phyloP scores from a whole-genome alignment of 1,140 invertebrate genomes.

The Brachystomella parvula region DNA sequence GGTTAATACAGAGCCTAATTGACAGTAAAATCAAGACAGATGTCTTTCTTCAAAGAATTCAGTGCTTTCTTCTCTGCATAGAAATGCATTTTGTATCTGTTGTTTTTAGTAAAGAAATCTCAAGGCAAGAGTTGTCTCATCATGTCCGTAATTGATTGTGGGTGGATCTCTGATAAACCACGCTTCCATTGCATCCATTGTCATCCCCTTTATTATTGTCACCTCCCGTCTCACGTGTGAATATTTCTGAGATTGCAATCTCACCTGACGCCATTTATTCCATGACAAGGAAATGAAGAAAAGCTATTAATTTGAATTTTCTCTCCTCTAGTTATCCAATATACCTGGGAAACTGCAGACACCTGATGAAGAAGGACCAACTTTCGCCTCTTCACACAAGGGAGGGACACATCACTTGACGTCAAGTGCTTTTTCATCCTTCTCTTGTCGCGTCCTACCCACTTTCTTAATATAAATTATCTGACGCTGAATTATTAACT shows the following conservation, averaged over 20 bases:
- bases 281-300: no score
- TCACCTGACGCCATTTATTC: conserved; percentile 3
- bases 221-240: background rate
- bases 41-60: background rate
- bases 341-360: background rate
- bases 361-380: background rate
- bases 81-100: background rate
- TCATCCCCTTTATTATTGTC: conserved; percentile 5
- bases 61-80: no score
- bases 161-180: background rate
- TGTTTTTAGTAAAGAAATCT: background rate
- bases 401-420: background rate
- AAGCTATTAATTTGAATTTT: conserved; percentile 6
- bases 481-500: conserved; percentile 1
- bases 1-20: no score
- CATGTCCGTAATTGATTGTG: background rate
- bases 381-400: background rate
- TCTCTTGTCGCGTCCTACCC: background rate
- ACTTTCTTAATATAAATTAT: background rate
- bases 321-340: background rate
- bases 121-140: background rate
- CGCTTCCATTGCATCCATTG: background rate
- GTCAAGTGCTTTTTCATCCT: background rate
- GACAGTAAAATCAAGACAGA: background rate
- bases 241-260: background rate